Evolutionary conservation across 2,113 vertebrate genomes (phyloP).

Genomic region (Pyrgilauda ruficollis): DNA sequence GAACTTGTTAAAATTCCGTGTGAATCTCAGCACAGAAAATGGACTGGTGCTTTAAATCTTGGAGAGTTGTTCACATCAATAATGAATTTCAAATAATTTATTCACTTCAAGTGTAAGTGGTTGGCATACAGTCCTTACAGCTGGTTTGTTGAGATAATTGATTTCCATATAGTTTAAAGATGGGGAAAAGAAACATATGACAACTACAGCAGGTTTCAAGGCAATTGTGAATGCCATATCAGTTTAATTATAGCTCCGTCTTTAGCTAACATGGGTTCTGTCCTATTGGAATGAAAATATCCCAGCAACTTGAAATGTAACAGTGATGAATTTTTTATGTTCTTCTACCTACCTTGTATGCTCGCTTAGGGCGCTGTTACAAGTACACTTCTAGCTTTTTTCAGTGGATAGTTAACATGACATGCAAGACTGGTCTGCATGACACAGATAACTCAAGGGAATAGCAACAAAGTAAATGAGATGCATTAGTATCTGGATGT

Average conservation of each 20-base stretch:
- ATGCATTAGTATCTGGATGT: conserved; percentile 90
- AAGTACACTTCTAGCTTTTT: conserved; percentile 76
- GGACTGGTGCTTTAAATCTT: conserved; percentile 79
- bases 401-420: conserved; percentile 80
- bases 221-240: conserved; percentile 74
- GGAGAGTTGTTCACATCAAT: conserved; percentile 82
- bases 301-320: conserved; percentile 77
- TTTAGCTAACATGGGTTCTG: conserved; percentile 78
- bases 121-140: conserved; percentile 88
- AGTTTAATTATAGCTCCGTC: conserved; percentile 83
- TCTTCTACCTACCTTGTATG: conserved; percentile 67
- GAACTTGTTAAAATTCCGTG: conserved; percentile 84
- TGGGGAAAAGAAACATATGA: conserved; percentile 76
- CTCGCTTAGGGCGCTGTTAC: conserved; percentile 77
- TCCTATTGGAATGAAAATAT: conserved; percentile 84
- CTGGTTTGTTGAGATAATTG: conserved; percentile 94
- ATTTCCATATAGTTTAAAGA: conserved; percentile 95
- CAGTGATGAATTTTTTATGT: conserved; percentile 85
- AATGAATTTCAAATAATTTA: conserved; percentile 94
- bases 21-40: conserved; percentile 64
- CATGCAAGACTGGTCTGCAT: conserved; percentile 80
- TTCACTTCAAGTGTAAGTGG: conserved; percentile 91
- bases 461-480: conserved; percentile 86
- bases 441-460: conserved; percentile 92
- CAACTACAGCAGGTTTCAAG: conserved; percentile 68